Conservation (phyloP, 2,113 vertebrate genomes). For the Lates calcarifer region DNA sequence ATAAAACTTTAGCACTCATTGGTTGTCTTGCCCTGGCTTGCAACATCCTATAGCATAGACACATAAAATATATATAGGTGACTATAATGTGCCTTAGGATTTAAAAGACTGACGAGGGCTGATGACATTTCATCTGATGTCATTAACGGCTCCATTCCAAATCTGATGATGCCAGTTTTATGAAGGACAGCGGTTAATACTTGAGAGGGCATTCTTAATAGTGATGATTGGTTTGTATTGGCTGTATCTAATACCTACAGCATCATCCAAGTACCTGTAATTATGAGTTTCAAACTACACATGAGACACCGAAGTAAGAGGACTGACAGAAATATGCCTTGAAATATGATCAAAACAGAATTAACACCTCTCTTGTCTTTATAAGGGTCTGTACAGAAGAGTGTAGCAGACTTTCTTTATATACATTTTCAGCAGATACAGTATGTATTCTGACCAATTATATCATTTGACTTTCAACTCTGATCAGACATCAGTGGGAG, state of each 20-base stretch:
- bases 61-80: neutral
- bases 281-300: neutral
- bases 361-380: neutral
- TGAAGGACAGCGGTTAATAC: constrained; percentile 29
- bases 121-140: constrained; percentile 35
- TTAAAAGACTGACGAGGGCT: constrained; percentile 29
- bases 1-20: constrained; percentile 25
- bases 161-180: constrained; percentile 11
- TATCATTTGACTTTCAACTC: neutral
- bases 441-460: neutral
- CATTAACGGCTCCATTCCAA: constrained; percentile 17
- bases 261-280: constrained; percentile 14
- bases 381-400: neutral
- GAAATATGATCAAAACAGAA: neutral
- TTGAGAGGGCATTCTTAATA: constrained; percentile 8
- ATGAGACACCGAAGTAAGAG: constrained; percentile 3
- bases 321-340: neutral
- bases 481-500: neutral
- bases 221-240: constrained; percentile 2
- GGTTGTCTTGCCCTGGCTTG: constrained; percentile 21
- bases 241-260: neutral
- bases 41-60: neutral
- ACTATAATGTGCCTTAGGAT: constrained; percentile 9
- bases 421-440: neutral
- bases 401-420: neutral